phyloP scores from a whole-genome alignment of 1,140 invertebrate genomes.

The Scylla paramamosain region DNA sequence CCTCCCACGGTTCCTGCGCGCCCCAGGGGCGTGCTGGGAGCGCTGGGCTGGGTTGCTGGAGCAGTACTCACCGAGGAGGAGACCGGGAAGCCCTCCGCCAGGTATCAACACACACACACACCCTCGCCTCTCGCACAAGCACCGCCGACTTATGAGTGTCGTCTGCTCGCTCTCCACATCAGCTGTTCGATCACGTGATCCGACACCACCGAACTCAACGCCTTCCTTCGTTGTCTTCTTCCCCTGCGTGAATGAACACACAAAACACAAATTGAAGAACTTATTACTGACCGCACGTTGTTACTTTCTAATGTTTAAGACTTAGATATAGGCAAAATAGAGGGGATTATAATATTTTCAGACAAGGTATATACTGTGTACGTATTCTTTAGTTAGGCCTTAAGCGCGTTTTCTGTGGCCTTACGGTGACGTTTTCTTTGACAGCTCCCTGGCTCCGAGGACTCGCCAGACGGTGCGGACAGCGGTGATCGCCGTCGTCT shows the following conservation, averaged over 20 bases:
- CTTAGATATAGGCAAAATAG: too few relatives aligned
- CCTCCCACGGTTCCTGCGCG: background rate
- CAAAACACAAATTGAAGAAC: too few relatives aligned
- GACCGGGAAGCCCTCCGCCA: background rate
- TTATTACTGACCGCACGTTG: too few relatives aligned
- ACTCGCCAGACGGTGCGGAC: conserved; percentile 67
- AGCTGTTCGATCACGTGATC: conserved; percentile 63
- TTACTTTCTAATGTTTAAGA: too few relatives aligned
- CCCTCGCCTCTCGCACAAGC: conserved; percentile 9
- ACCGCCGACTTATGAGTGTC: conserved; percentile 45
- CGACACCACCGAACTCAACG: too few relatives aligned
- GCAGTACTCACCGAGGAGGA: conserved; percentile 30
- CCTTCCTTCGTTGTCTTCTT: too few relatives aligned
- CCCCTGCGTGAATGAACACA: too few relatives aligned
- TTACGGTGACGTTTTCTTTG: conserved; percentile 38
- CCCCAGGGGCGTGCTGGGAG: background rate
- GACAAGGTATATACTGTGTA: too few relatives aligned
- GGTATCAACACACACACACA: conserved; percentile 39
- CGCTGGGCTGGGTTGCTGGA: background rate
- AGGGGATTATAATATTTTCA: too few relatives aligned
- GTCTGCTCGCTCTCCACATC: conserved; percentile 51
- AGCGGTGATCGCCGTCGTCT: conserved; percentile 55
- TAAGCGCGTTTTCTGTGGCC: background rate
- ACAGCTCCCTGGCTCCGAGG: conserved; percentile 69
- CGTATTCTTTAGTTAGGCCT: too few relatives aligned